Percentiles rank a stretch among this genome's conserved stretches.
These are phyloP conservation scores for Heliothis subflexa DNA, from an alignment of 1,140 invertebrate genomes.

Conservation along the genomic window DNA sequence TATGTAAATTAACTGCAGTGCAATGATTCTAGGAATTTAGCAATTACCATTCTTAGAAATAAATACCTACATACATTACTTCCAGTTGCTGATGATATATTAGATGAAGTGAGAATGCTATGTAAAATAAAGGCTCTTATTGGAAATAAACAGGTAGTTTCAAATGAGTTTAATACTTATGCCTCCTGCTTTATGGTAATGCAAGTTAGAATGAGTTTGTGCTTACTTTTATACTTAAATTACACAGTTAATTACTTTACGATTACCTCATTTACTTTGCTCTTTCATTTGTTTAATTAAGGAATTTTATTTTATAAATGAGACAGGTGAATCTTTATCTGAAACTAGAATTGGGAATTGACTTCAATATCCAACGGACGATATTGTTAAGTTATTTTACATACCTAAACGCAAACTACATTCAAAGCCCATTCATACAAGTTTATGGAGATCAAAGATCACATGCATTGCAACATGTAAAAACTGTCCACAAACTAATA, in stretches of 20 bases:
- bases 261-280: too few relatives aligned
- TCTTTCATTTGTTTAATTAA: too few relatives aligned
- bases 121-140: background rate
- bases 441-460: constrained; percentile 14
- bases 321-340: too few relatives aligned
- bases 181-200: too few relatives aligned
- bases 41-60: constrained; percentile 21
- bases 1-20: background rate
- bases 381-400: background rate
- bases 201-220: too few relatives aligned
- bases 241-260: too few relatives aligned
- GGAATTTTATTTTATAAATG: too few relatives aligned
- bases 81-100: background rate
- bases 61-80: background rate
- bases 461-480: constrained; percentile 10
- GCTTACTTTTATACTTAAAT: too few relatives aligned
- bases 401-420: background rate
- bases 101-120: too few relatives aligned
- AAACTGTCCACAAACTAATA: background rate
- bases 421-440: background rate
- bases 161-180: too few relatives aligned
- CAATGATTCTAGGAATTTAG: constrained; percentile 1
- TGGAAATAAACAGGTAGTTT: background rate
- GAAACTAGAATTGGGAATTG: too few relatives aligned
- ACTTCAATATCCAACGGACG: background rate